Evolutionary conservation across 2,113 vertebrate genomes (phyloP).

Genomic region (Strix uralensis): DNA sequence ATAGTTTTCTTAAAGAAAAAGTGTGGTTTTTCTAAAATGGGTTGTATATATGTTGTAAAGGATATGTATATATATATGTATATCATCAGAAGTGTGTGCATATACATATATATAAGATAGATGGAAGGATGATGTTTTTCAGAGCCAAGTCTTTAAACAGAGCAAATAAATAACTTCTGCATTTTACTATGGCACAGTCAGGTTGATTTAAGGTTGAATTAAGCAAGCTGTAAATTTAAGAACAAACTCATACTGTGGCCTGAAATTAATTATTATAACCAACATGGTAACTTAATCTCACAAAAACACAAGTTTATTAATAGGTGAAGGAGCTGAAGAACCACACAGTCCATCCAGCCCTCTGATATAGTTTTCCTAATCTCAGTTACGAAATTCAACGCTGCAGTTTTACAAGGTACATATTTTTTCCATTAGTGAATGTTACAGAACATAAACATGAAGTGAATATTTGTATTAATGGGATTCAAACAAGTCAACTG

Average conservation of each 20-base stretch:
- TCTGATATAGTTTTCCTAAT: slow-evolving; percentile 57
- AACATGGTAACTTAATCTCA: slow-evolving; percentile 74
- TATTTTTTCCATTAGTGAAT: slow-evolving; percentile 61
- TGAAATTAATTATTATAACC: slow-evolving; percentile 72
- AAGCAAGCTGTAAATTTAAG: slow-evolving; percentile 52
- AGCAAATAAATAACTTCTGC: not conserved
- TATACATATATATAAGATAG: not conserved
- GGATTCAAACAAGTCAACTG: slow-evolving; percentile 61
- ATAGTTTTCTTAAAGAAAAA: not conserved
- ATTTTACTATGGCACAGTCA: not conserved
- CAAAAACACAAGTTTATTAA: slow-evolving; percentile 68
- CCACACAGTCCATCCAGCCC: slow-evolving; percentile 41
- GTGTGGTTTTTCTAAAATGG: not conserved
- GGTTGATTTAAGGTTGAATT: slow-evolving; percentile 49
- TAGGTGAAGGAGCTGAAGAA: slow-evolving; percentile 62
- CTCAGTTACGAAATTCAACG: slow-evolving; percentile 55
- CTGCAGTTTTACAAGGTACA: slow-evolving; percentile 67
- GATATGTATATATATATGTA: not conserved
- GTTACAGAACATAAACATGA: slow-evolving; percentile 67
- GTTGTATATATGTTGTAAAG: not conserved
- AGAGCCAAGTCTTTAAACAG: not conserved
- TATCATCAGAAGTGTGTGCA: not conserved
- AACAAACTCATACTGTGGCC: slow-evolving; percentile 53
- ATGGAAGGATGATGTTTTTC: not conserved
- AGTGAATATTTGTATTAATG: slow-evolving; percentile 62